Evolutionary conservation across 2,888 invertebrate species (phyloP), one percentile per base, ranked within the genome.

Genomic region (Neoitamus cyanurus): DNA sequence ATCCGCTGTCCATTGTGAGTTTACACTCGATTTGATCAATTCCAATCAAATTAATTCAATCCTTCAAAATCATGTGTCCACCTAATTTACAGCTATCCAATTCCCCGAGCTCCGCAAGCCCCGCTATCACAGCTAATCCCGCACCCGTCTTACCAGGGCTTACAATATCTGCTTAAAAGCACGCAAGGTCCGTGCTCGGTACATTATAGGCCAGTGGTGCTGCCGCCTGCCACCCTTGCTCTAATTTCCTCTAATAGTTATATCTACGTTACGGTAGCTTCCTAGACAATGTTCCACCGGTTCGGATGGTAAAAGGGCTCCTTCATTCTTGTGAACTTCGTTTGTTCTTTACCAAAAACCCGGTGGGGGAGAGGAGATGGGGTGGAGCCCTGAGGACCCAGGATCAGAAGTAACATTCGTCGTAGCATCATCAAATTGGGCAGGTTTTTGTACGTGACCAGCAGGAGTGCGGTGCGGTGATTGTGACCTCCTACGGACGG

Each of bases 41-140:
- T 77, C 25, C 42, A 77, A 20, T 77, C 46, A 37, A 77, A 77
- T 77, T 77, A 77, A 25, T 77, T 37, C 77, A 77, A 77, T 77
- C 77, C 77, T 25, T 77, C 77, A 73, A 73, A 31, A 34, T 73
- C 73, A 73, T 73, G 73, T 73, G 36, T 73, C 34, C 20, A 73
- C 73, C 73, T 36, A 73, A 73, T 73, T 73, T 73, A 25, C 25
- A 73, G 20, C 9, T 11, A n/a, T 37, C 36, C 36, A 13, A 36
- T 7, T 28, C 58, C 9, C 25, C 20, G 20, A 58, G 20, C 58
- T 15, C 58, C 58, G 68, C 30, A 58, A 20, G 9, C 58, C 58
- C n/a, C 15, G 25, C 25, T 58, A 11, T 37, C 20, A 73, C 1
- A 13, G n/a, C 20, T 36, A 36, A 34, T 36, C 31, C 31, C 73